A percentile compares a stretch with the other conserved stretches of the same genome.
These are phyloP conservation scores for Limosa lapponica DNA, from an alignment of 2,797 vertebrate genomes.

Conservation along the genomic window DNA sequence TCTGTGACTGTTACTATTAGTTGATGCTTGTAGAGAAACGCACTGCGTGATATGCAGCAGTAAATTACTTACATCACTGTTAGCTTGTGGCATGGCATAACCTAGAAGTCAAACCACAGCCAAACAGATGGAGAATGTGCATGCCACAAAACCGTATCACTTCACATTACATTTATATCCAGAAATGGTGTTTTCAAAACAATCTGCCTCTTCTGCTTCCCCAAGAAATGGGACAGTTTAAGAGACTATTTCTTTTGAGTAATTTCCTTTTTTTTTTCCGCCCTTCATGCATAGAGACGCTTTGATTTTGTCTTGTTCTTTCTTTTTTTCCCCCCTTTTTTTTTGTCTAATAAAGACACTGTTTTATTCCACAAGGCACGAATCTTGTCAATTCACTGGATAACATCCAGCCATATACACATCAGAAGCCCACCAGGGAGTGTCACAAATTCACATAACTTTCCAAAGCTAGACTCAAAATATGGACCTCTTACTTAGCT, in stretches of 20 bases:
- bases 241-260: neutral
- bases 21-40: neutral
- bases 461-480: slow-evolving; percentile 71
- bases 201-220: neutral
- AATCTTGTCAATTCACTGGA: slow-evolving; percentile 73
- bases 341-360: neutral
- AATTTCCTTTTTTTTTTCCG: neutral
- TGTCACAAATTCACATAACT: slow-evolving; percentile 73
- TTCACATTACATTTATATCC: neutral
- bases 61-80: slow-evolving; percentile 28
- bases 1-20: neutral
- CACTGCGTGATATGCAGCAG: neutral
- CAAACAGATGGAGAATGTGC: slow-evolving; percentile 32
- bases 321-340: neutral
- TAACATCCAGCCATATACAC: slow-evolving; percentile 55
- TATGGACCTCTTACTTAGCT: slow-evolving; percentile 76
- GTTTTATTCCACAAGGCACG: slow-evolving; percentile 13
- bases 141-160: neutral
- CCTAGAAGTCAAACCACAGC: slow-evolving; percentile 35
- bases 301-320: neutral
- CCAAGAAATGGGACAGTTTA: neutral
- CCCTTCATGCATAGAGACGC: neutral
- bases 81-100: slow-evolving; percentile 42
- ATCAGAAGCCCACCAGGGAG: slow-evolving; percentile 74
- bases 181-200: slow-evolving; percentile 26